These are phyloP conservation scores for Drosophila arizonae DNA, from an alignment of 1,140 invertebrate species.

Conservation along the genomic window DNA sequence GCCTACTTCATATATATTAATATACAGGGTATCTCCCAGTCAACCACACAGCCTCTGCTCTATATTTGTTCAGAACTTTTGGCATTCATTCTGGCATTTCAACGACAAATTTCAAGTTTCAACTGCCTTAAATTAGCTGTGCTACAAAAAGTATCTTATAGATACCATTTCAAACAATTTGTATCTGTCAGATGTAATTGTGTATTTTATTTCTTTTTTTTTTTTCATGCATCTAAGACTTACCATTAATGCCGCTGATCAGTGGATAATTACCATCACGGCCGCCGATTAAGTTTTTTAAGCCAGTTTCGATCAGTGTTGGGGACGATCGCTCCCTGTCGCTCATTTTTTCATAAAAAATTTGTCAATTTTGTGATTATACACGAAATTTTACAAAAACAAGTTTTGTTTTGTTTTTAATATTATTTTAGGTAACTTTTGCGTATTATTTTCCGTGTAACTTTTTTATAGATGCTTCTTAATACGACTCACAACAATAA, in stretches of 20 bases:
- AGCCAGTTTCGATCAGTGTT: slow-evolving; percentile 90
- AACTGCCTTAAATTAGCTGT: too few species aligned
- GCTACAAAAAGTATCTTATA: background rate
- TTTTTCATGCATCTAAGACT: slow-evolving; percentile 80
- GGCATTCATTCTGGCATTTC: too few species aligned
- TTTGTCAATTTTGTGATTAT: slow-evolving; percentile 76
- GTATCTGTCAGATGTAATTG: slow-evolving; percentile 3
- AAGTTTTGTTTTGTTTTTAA: slow-evolving; percentile 15
- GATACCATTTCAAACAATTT: background rate
- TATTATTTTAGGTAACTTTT: slow-evolving; percentile 4
- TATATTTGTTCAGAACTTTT: too few species aligned
- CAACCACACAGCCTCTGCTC: too few species aligned
- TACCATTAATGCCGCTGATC: slow-evolving; percentile 88
- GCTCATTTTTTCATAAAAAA: slow-evolving; percentile 86
- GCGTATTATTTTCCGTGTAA: slow-evolving; percentile 3
- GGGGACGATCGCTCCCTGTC: slow-evolving; percentile 91
- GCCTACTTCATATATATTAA: too few species aligned
- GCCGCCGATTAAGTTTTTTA: slow-evolving; percentile 90
- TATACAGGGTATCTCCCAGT: too few species aligned
- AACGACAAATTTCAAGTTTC: too few species aligned
- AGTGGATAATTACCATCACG: slow-evolving; percentile 90
- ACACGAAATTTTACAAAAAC: slow-evolving; percentile 58
- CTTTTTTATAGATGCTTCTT: slow-evolving; percentile 11
- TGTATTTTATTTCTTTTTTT: background rate
- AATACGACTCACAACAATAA: slow-evolving; percentile 35